These are phyloP conservation scores for Drosophila biarmipes DNA, from an alignment of 1,140 invertebrate species.

Conservation along the genomic window DNA sequence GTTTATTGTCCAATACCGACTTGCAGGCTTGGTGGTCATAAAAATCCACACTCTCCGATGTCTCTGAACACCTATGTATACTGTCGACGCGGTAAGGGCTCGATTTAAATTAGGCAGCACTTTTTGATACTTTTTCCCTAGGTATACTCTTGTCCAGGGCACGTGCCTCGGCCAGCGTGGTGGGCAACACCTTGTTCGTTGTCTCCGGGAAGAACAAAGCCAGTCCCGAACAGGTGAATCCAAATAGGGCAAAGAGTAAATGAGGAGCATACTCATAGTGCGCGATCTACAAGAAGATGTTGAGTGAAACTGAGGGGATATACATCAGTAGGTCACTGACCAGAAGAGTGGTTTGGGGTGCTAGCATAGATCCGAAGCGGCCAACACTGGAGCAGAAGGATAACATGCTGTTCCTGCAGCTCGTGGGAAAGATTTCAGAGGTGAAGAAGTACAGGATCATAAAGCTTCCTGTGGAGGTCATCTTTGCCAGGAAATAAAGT, in stretches of 20 bases:
- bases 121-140: conserved; percentile 24
- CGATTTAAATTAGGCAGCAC: conserved; percentile 33
- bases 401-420: conserved; percentile 87
- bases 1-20: conserved; percentile 8
- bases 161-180: conserved; percentile 89
- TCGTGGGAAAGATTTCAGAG: conserved; percentile 90
- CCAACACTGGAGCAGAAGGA: conserved; percentile 89
- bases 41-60: conserved; percentile 1
- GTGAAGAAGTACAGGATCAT: conserved; percentile 89
- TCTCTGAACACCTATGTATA: background rate
- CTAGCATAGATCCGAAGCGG: conserved; percentile 89
- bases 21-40: conserved; percentile 8
- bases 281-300: conserved; percentile 77
- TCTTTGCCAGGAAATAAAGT: conserved; percentile 89
- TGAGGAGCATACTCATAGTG: conserved; percentile 86
- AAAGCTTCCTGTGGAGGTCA: conserved; percentile 89
- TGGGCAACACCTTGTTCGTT: conserved; percentile 87
- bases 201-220: conserved; percentile 89
- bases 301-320: background rate
- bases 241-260: conserved; percentile 87
- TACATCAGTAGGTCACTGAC: conserved; percentile 75
- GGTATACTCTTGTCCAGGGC: conserved; percentile 83
- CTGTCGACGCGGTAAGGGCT: background rate
- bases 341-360: conserved; percentile 89
- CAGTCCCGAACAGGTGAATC: conserved; percentile 86